Evolutionary conservation across 1,140 invertebrate genomes (phyloP).

Genomic region (Rhizoglyphus robini): DNA sequence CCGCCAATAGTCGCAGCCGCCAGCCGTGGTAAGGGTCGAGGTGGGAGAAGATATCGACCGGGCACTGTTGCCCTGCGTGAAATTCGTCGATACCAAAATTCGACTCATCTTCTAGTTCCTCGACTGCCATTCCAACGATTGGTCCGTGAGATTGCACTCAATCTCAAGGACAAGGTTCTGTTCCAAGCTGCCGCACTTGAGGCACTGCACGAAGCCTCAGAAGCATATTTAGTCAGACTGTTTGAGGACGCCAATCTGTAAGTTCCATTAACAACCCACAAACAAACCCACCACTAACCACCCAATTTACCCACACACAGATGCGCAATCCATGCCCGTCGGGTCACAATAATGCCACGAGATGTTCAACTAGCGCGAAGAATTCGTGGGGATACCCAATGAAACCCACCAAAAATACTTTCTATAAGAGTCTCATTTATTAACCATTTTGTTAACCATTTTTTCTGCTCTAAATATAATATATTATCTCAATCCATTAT

Average conservation of each 20-base stretch:
- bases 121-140: slow-evolving; percentile 39
- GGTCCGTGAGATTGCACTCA: slow-evolving; percentile 25
- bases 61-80: slow-evolving; percentile 36
- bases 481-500: too few relatives aligned
- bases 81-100: slow-evolving; percentile 46
- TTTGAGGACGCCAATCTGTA: slow-evolving; percentile 39
- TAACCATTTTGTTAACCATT: too few relatives aligned
- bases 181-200: slow-evolving; percentile 39
- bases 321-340: slow-evolving; percentile 62
- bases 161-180: not conserved
- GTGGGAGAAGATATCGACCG: slow-evolving; percentile 33
- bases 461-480: too few relatives aligned
- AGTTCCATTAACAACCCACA: too few relatives aligned
- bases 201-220: slow-evolving; percentile 32
- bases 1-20: too few relatives aligned
- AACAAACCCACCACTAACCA: slow-evolving; percentile 55
- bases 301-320: slow-evolving; percentile 49
- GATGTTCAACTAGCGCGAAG: slow-evolving; percentile 31
- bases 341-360: slow-evolving; percentile 39
- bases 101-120: slow-evolving; percentile 55
- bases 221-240: slow-evolving; percentile 30
- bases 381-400: slow-evolving; percentile 25
- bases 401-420: not conserved
- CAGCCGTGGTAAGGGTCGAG: too few relatives aligned
- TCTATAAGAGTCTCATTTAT: not conserved